Evolutionary conservation across 2,888 invertebrate species (phyloP).

Genomic region (Argyresthia goedartella): DNA sequence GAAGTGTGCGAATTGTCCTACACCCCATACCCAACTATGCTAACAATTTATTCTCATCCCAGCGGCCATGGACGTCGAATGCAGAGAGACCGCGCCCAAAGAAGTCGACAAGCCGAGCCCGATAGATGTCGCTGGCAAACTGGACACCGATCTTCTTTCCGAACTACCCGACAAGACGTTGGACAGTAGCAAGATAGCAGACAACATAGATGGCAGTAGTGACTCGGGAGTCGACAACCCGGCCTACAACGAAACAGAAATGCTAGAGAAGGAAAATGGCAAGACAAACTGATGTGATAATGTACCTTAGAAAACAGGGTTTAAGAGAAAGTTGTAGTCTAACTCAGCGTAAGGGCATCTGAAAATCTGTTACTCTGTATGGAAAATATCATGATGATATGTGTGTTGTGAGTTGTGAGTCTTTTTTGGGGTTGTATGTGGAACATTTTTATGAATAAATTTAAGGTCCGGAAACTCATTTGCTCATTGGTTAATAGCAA

Average conservation of each 20-base stretch:
- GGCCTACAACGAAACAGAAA: slow-evolving; percentile 47
- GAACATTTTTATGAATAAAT: too few relatives aligned
- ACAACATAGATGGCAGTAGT: slow-evolving; percentile 55
- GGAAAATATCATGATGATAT: too few relatives aligned
- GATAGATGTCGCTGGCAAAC: slow-evolving; percentile 37
- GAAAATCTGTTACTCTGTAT: too few relatives aligned
- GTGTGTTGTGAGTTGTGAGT: too few relatives aligned
- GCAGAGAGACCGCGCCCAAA: slow-evolving; percentile 27
- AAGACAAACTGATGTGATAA: slow-evolving; percentile 22
- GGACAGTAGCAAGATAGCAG: slow-evolving; percentile 13
- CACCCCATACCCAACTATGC: too few relatives aligned
- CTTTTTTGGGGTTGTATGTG: too few relatives aligned
- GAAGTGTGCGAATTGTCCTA: too few relatives aligned
- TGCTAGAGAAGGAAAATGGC: slow-evolving; percentile 26
- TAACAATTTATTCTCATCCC: too few relatives aligned
- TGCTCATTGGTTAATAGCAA: too few relatives aligned
- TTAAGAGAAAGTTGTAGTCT: background rate
- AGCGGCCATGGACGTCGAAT: slow-evolving; percentile 40
- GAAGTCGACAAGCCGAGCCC: slow-evolving; percentile 25
- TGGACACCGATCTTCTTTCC: background rate
- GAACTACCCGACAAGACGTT: background rate
- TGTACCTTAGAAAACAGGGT: background rate
- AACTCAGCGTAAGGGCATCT: background rate
- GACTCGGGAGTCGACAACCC: slow-evolving; percentile 62
- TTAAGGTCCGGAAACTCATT: too few relatives aligned